phyloP scores from a whole-genome alignment of 2,113 vertebrate genomes.

The Cyprinus carpio region DNA sequence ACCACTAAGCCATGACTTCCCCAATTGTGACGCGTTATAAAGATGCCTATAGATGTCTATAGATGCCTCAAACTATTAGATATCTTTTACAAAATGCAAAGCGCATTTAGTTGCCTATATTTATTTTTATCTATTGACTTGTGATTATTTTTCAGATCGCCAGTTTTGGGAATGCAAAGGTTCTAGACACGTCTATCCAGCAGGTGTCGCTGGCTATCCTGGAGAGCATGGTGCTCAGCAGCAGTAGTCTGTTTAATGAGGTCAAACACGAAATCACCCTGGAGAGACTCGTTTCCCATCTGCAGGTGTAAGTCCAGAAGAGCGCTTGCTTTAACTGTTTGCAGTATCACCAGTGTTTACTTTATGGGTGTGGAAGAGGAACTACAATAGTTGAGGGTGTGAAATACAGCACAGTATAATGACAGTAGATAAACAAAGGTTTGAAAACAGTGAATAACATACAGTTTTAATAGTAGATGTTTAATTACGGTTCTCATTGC shows the following conservation, averaged over 20 bases:
- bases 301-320: slow-evolving; percentile 88
- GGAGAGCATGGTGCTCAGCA: slow-evolving; percentile 94
- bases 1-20: no score
- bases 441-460: neutral
- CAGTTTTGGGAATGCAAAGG: slow-evolving; percentile 84
- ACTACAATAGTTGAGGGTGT: neutral
- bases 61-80: neutral
- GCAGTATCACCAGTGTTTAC: neutral
- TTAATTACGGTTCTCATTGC: no score
- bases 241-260: slow-evolving; percentile 79
- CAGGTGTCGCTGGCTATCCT: slow-evolving; percentile 89
- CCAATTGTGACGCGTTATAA: no score
- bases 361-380: neutral
- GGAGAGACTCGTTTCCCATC: slow-evolving; percentile 86
- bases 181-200: slow-evolving; percentile 84
- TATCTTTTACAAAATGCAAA: neutral
- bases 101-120: neutral
- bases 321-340: neutral
- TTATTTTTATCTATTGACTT: neutral
- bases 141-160: slow-evolving; percentile 77
- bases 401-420: neutral
- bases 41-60: no score
- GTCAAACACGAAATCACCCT: slow-evolving; percentile 88
- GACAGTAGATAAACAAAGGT: neutral
- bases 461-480: neutral